Conservation (phyloP, 2,113 vertebrate species). For the Cyprinus carpio region DNA sequence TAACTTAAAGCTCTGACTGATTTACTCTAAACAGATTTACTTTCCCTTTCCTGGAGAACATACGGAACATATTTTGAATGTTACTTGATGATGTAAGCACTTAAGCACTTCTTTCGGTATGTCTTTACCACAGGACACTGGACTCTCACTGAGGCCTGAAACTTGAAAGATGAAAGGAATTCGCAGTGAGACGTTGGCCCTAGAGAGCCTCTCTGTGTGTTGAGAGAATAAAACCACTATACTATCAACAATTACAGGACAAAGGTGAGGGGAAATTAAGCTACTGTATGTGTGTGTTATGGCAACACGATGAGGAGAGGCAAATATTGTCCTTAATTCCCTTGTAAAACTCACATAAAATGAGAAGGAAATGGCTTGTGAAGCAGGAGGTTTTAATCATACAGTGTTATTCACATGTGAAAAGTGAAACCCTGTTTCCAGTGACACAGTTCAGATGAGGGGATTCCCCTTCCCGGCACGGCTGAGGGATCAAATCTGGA, state of each 20-base stretch:
- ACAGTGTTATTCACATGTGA: conserved; percentile 16
- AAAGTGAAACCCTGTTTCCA: conserved; percentile 44
- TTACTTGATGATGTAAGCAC: conserved; percentile 69
- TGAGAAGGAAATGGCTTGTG: not conserved
- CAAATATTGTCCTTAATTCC: not conserved
- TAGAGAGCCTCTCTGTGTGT: not conserved
- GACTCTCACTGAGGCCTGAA: conserved; percentile 49
- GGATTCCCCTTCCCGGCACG: conserved; percentile 44
- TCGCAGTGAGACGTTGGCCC: conserved; percentile 25
- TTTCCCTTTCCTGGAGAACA: conserved; percentile 53
- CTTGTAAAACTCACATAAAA: not conserved
- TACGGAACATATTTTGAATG: conserved; percentile 58
- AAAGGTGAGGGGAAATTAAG: not conserved
- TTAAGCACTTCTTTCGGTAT: conserved; percentile 69
- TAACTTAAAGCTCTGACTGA: not conserved
- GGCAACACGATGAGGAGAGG: not conserved
- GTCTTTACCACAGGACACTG: conserved; percentile 16
- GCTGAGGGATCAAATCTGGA: conserved; percentile 34
- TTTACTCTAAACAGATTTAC: not conserved
- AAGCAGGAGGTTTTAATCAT: not conserved
- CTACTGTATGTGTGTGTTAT: conserved; percentile 5
- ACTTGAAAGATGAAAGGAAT: conserved; percentile 73
- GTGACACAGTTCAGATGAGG: conserved; percentile 25
- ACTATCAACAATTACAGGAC: not conserved
- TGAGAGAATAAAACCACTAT: not conserved